Base-by-base conservation (phyloP, 2,113 vertebrate species). In the Promerops cafer region DNA sequence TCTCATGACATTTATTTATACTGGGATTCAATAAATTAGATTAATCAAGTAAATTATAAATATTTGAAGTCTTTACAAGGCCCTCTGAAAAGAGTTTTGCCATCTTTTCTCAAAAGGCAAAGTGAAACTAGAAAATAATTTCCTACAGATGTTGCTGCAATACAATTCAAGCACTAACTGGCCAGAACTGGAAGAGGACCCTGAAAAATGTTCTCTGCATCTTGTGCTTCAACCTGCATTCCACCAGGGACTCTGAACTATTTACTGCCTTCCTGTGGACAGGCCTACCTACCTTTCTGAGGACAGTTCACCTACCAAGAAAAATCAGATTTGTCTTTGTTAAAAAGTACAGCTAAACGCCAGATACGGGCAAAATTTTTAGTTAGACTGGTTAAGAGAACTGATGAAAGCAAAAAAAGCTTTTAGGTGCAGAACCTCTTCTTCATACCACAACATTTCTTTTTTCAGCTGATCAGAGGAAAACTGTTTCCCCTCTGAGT, bases 21-120 rank as follows among this genome's bases (percentile, higher is more conserved):
- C 6, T 4, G 1, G 1, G 4, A 7, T 37, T 72, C 33, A 49
- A 39, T 59, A 61, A 18, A 6, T 66, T 63, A 59, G 12, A 71
- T 50, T 66, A 33, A 53, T 2, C 0, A 0, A 11, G 12, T 60
- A 60, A 30, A 24, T 42, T 59, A 37, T n/a, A n/a, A n/a, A 54
- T 26, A 20, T 47, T 72, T 22, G 42, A 7, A 70, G 27, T 21
- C 18, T 83, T 39, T 70, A 7, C 24, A 75, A 75, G 15, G 8
- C 3, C 23, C 37, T 81, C 12, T 0, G 0, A 71, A 27, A 47
- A 40, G 6, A 49, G 3, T 86, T 82, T 81, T 70, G 4, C 37
- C 5, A 27, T 20, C 2, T 21, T 4, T 4, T 1, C 12, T 76
- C 24, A 40, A 45, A n/a, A 61, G 13, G 3, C 1, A 4, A 47